Conservation (phyloP, 2,113 vertebrate genomes). For the Tautogolabrus adspersus region DNA sequence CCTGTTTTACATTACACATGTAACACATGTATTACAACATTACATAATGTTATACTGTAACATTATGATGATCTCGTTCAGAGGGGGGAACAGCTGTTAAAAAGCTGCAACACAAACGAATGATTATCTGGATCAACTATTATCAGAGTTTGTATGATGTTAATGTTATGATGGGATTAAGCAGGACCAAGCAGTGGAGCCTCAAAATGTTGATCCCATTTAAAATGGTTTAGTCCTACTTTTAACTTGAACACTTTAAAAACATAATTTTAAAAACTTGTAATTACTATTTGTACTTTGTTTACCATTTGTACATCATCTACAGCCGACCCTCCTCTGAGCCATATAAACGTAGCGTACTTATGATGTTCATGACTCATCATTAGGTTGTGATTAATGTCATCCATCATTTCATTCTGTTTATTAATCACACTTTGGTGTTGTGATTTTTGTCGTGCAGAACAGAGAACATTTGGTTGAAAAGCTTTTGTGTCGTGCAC, state of each 20-base stretch:
- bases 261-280: background rate
- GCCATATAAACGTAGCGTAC: no score
- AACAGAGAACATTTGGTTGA: slow-evolving; percentile 97
- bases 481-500: slow-evolving; percentile 93
- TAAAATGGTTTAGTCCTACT: background rate
- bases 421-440: background rate
- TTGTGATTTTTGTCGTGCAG: slow-evolving; percentile 84
- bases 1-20: no score
- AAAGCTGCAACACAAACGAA: background rate
- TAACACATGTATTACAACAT: no score
- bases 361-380: no score
- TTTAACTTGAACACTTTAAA: background rate
- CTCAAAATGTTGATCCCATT: background rate
- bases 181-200: background rate
- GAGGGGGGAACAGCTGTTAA: background rate
- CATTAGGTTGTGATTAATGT: background rate
- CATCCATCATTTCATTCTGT: slow-evolving; percentile 7
- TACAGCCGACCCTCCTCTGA: no score
- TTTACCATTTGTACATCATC: no score
- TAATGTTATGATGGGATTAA: background rate
- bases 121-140: background rate
- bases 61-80: no score
- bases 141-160: background rate
- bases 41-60: no score
- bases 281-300: no score